These are phyloP conservation scores for Ancistrus triradiatus DNA, from an alignment of 2,113 vertebrate species.

Conservation along the genomic window DNA sequence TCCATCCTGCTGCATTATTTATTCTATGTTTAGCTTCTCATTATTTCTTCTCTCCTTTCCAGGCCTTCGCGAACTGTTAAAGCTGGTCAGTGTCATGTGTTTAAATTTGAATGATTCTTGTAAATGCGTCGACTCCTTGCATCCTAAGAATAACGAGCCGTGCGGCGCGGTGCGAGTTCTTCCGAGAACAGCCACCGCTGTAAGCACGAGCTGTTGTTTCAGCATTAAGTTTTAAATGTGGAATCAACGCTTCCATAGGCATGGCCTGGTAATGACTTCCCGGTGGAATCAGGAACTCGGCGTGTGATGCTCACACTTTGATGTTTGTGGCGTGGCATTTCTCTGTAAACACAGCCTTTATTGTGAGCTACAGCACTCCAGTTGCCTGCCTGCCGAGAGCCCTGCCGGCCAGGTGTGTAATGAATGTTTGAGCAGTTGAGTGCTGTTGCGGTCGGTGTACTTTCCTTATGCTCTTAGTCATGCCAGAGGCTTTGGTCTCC, in stretches of 20 bases:
- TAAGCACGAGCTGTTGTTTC: conserved; percentile 53
- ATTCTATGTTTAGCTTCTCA: conserved; percentile 15
- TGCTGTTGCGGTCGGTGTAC: conserved; percentile 47
- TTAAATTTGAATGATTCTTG: not conserved
- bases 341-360: conserved; percentile 60
- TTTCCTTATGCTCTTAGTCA: conserved; percentile 62
- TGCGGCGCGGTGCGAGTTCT: not conserved
- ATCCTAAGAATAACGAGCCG: not conserved
- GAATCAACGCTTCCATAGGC: conserved; percentile 55
- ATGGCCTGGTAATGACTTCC: conserved; percentile 70
- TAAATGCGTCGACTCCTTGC: not conserved
- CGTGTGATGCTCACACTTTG: conserved; percentile 54
- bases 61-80: too few species aligned
- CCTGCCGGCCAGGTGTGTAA: conserved; percentile 55
- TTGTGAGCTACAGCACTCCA: conserved; percentile 53
- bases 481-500: conserved; percentile 61
- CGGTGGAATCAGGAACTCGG: conserved; percentile 59
- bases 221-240: conserved; percentile 52
- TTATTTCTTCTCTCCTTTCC: conserved; percentile 14
- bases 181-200: conserved; percentile 29
- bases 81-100: not conserved
- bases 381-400: conserved; percentile 56
- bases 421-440: conserved; percentile 64
- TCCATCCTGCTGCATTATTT: conserved; percentile 20
- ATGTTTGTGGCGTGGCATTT: conserved; percentile 60